Base-by-base conservation (phyloP, 1,140 invertebrate genomes). In the Caerostris extrusa region DNA sequence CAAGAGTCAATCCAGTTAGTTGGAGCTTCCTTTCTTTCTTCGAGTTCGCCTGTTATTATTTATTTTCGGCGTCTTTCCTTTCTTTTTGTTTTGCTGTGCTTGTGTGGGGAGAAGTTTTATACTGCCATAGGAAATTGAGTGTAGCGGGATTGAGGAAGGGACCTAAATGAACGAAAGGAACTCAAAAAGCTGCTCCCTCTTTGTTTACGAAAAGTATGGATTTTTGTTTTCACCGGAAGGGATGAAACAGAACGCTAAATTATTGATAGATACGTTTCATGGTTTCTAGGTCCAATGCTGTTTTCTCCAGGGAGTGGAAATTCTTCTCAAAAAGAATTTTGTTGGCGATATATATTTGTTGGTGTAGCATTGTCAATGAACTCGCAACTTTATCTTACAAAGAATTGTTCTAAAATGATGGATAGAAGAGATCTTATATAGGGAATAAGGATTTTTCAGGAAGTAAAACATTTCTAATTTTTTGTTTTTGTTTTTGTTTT, bases 1-100 rank as follows among this genome's bases (percentile, higher is more conserved):
- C 88, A 57, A 90, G 88, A 90, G 88, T 90, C 88, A 90, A 90
- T 90, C 88, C 88, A 90, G 88, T 90, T 90, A 90, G 50, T 55
- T 17, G 7, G 53, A 69, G 88, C 67, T 71, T 71, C 88, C 55
- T 57, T 17, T 71, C 67, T 64, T 87, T 87, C 64, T 90, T 90
- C 34, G 50, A 56, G 61, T 90, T 55, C 88, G 71, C 10, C 7
- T 90, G 88, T 71, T 90, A 71, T 85, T 85, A 85, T 85, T 85
- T 85, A 85, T 85, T 85, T 85, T 56, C 58, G 34, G 17, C 6
- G 17, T 57, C n/a, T 17, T 83, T 85, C 57, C 7, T 81, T 81
- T 64, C 3, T n/a, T 64, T 12, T 67, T 77, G 50, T 34, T 34
- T 34, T 34, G 34, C 34, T 53, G 53, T 77, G 71, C 34, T 77